Percentiles rank a stretch among this genome's conserved stretches.
phyloP scores from a whole-genome alignment of 2,888 invertebrate species.

The Agrotis segetum region DNA sequence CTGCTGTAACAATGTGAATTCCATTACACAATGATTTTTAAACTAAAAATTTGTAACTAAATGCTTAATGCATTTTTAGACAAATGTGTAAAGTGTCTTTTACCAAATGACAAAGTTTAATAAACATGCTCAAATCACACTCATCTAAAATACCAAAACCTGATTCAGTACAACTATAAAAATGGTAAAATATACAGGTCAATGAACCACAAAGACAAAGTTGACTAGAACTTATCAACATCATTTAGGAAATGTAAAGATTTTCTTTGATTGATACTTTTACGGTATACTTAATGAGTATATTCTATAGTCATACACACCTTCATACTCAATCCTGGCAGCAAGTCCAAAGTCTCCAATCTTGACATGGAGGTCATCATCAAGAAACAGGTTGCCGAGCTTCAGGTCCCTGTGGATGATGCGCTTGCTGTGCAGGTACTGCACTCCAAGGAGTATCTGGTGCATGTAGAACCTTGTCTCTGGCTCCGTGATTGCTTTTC shows the following conservation, averaged over 20 bases:
- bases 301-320: slow-evolving; percentile 77
- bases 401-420: slow-evolving; percentile 99
- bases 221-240: background rate
- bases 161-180: background rate
- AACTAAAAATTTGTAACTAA: too few species aligned
- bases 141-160: background rate
- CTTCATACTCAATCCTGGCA: slow-evolving; percentile 97
- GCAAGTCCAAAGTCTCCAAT: slow-evolving; percentile 99
- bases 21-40: too few species aligned
- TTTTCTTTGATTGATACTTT: too few species aligned
- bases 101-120: background rate
- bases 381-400: slow-evolving; percentile 99
- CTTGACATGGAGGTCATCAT: slow-evolving; percentile 97
- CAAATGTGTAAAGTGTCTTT: background rate
- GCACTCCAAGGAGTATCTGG: slow-evolving; percentile 97
- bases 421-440: slow-evolving; percentile 97
- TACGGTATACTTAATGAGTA: too few species aligned
- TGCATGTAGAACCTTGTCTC: slow-evolving; percentile 99
- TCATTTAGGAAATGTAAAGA: too few species aligned
- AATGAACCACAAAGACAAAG: slow-evolving; percentile 11
- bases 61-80: background rate
- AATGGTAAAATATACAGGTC: slow-evolving; percentile 6
- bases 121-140: background rate
- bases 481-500: slow-evolving; percentile 98
- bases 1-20: too few species aligned